Conservation (phyloP, 2,797 vertebrate genomes). For the Fringilla coelebs region DNA sequence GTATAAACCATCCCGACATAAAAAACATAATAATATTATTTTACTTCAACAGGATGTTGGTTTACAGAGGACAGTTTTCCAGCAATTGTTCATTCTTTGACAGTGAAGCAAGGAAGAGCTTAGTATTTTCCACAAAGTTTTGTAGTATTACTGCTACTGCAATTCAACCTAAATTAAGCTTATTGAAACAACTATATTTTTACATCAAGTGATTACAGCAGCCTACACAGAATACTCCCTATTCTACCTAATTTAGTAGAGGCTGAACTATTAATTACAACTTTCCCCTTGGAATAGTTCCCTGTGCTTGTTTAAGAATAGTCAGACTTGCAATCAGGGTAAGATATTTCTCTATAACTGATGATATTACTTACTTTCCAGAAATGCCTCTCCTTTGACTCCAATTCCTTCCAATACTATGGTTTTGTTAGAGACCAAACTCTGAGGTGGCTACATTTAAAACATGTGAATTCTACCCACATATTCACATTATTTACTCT, state of each 20-base stretch:
- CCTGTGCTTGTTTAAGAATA: neutral
- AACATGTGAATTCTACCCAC: neutral
- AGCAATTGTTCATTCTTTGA: neutral
- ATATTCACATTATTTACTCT: neutral
- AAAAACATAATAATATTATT: neutral
- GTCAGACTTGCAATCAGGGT: neutral
- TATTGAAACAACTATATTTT: neutral
- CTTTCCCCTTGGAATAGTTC: neutral
- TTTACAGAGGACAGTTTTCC: neutral
- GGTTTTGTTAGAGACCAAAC: neutral
- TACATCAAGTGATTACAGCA: neutral
- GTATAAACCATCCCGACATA: rapidly evolving
- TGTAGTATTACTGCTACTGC: neutral
- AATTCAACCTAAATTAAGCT: neutral
- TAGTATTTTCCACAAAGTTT: neutral
- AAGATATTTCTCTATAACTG: neutral
- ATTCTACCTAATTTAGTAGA: neutral
- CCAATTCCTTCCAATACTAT: neutral
- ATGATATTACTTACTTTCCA: neutral
- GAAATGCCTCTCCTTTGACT: neutral
- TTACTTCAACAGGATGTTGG: neutral
- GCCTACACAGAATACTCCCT: neutral
- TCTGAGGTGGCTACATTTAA: rapidly evolving
- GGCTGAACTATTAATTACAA: neutral
- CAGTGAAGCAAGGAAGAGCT: neutral